Evolutionary conservation across 2,797 vertebrate species (phyloP), one percentile per base, ranked within the genome.

Genomic region (Xerus rutilus): DNA sequence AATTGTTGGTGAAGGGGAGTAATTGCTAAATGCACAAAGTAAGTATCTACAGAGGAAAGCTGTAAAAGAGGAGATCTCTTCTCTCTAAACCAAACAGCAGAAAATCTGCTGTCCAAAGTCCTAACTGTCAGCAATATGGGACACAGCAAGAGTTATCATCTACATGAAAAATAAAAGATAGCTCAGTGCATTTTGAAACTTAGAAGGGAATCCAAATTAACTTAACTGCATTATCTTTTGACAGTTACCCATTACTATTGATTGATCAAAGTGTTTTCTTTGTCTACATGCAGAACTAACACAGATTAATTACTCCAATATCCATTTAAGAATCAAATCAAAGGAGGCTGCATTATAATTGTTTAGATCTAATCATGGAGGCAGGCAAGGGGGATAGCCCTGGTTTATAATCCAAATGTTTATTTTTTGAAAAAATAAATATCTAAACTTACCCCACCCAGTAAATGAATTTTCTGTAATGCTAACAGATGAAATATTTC

Each of bases 261-360:
- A 96, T 90, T 93, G 86, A 97, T 94, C 64, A 82, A 94, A 78
- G 76, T 96, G 67, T 87, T 83, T 93, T 89, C 89, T 94, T 95
- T 57, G 32, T 95, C 79, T 89, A 20, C 47, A 74, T 39, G 17
- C 45, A 94, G 67, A 82, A 64, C 86, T 95, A 96, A 95, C 86
- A 94, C 78, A 94, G 84, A 96, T 92, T 94, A 92, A 97, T 97
- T 94, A 82, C 81, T 95, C 64, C 84, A 95, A 89, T 95, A 95
- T 86, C 77, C 49, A 67, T 35, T 89, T 95, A 84, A 91, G 65
- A 95, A 96, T 91, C 89, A 85, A 97, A 78, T 83, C 72, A 95
- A 91, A 94, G 45, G 45, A 87, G 65, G 83, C 4, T n/a, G 67
- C 10, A 72, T 79, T 79, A 18, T 82, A 88, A 93, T 73, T 97